Base-by-base conservation (phyloP, 2,888 invertebrate species). In the Morpho helenor region DNA sequence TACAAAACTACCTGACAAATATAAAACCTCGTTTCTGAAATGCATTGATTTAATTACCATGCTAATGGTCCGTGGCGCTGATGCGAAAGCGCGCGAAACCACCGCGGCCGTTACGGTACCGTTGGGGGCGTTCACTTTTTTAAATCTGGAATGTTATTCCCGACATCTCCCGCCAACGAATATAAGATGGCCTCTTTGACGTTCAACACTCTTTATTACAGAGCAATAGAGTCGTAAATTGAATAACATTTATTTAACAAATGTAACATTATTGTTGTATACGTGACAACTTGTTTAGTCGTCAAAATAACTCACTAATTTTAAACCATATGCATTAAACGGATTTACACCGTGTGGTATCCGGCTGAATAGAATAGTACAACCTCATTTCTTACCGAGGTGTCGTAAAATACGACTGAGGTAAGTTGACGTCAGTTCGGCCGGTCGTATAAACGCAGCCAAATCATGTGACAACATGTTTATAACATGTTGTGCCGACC, bases 81-180 rank as follows among this genome's bases (percentile, higher is more conserved):
- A 59, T 56, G 65, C 66, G 73, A 79, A 80, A 79, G 80, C 79
- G 80, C 80, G 80, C 80, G 77, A 80, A 80, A 74, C 68, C 59
- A 10, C 4, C 54, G 54, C 42, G 51, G 60, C 80, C 74, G 81
- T 82, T 82, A 79, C 68, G 66, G 72, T 82, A 80, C 82, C 82
- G 82, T 82, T 80, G 77, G 10, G 42, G 76, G 76, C 73, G 79
- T 79, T 80, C 70, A 74, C 73, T 71, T 77, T 77, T 31, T 78
- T 70, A 79, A 80, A 80, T 79, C 80, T 78, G 80, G 80, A 78
- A 80, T 78, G 72, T 71, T 66, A 69, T 70, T 65, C 68, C 66
- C 71, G 68, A 62, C 75, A 23, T 9, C 47, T 76, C 73, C 74
- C 69, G 74, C 70, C 69, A 67, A 66, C 31, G 31, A 31, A 31